phyloP scores from a whole-genome alignment of 2,113 vertebrate species.

The Xiphophorus couchianus region DNA sequence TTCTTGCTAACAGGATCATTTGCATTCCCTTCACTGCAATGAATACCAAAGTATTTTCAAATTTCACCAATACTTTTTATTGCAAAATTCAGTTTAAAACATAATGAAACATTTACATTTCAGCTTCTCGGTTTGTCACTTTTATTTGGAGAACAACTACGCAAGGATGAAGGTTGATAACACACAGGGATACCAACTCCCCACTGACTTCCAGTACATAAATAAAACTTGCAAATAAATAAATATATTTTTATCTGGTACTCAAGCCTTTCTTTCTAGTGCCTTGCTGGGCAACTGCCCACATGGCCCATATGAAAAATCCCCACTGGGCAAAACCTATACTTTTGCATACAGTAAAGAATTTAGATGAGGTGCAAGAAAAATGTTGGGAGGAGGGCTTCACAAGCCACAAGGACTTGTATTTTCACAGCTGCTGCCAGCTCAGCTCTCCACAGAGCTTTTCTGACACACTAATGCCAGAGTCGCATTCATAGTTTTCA shows the following conservation, averaged over 20 bases:
- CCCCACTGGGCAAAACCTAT: conserved; percentile 9
- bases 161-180: too few species aligned
- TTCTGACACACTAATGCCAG: conserved; percentile 43
- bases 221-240: too few species aligned
- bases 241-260: neutral
- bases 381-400: conserved; percentile 20
- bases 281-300: neutral
- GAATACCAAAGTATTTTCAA: too few species aligned
- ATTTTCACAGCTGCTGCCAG: conserved; percentile 73
- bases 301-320: neutral
- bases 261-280: neutral
- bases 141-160: too few species aligned
- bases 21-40: too few species aligned
- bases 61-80: too few species aligned
- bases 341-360: conserved; percentile 12
- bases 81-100: too few species aligned
- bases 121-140: too few species aligned
- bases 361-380: conserved; percentile 3
- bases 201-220: too few species aligned
- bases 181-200: too few species aligned
- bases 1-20: too few species aligned
- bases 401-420: conserved; percentile 45
- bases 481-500: conserved; percentile 23
- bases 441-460: conserved; percentile 32
- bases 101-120: too few species aligned